Base-by-base conservation (phyloP, 2,113 vertebrate species). In the Girardinichthys multiradiatus region DNA sequence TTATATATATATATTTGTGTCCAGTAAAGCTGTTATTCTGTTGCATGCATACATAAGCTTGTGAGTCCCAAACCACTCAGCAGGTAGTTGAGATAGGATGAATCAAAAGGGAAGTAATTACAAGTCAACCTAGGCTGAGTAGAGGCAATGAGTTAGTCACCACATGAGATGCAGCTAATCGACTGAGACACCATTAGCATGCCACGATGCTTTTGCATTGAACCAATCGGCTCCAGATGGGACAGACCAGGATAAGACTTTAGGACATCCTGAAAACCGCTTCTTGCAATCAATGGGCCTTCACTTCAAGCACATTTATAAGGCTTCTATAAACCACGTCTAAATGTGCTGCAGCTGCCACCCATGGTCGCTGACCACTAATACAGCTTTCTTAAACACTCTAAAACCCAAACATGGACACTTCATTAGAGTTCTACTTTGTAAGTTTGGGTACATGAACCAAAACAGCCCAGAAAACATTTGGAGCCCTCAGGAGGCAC, bases 201-300 rank as follows among this genome's bases (percentile, higher is more conserved):
- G 77, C 80, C 74, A 76, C 80, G 78, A 80, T 57, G 45, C 79
- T 76, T 77, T 77, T 68, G 64, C 82, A 72, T n/a, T 87, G 80
- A 90, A 83, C 68, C 84, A 72, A 77, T 75, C 82, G 61, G 60
- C 71, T 73, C 83, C 90, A 90, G 85, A 90, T 89, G 90, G 85
- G 67, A 70, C 64, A 0, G 65, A 74, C 68, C 60, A 63, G 82
- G 77, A 77, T 66, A 79, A 79, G 80, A 82, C 85, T 79, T 77
- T 48, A 57, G 76, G 80, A 87, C 78, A 77, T 79, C 70, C 84
- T 82, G 74, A 26, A 64, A 89, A 89, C 76, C 70, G 68, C 79
- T 72, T 77, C 69, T 84, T 66, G 76, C 48, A 74, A 89, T 81
- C 84, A 89, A 86, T 90, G 87, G 86, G 54, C 82, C 87, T 88